Evolutionary conservation across 2,113 vertebrate genomes (phyloP).

Genomic region (Actenoides lindsayi): DNA sequence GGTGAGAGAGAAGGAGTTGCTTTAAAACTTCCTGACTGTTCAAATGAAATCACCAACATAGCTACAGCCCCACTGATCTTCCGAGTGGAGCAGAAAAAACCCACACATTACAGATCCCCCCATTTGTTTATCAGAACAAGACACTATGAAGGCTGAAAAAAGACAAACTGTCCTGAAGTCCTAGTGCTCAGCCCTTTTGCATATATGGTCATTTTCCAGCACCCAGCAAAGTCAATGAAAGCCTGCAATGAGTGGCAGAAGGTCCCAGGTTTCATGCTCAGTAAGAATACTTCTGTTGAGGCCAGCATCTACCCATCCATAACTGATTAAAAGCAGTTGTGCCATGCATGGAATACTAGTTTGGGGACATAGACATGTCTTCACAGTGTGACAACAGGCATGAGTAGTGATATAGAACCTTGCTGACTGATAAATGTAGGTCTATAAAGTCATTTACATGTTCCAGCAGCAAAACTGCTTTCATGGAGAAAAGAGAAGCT

Average conservation of each 20-base stretch:
- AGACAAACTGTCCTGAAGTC: not conserved
- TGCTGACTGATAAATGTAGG: not conserved
- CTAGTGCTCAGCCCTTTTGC: not conserved
- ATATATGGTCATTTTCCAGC: not conserved
- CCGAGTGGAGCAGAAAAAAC: not conserved
- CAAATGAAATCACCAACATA: not conserved
- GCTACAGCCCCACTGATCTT: not conserved
- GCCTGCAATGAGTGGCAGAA: not conserved
- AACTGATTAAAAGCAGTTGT: not conserved
- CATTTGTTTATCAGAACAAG: not conserved
- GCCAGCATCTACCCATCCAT: not conserved
- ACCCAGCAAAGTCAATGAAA: not conserved
- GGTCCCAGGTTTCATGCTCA: not conserved
- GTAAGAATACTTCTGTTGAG: not conserved
- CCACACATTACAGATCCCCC: rapidly evolving
- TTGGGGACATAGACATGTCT: not conserved
- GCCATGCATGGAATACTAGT: not conserved
- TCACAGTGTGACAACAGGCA: not conserved
- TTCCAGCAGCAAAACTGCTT: not conserved
- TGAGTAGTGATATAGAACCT: not conserved
- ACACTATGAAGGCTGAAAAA: not conserved
- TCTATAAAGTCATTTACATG: not conserved
- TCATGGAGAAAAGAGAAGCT: not conserved
- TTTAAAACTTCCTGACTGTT: not conserved
- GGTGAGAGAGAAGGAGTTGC: not conserved